Percentiles rank a stretch among this genome's conserved stretches.
These are phyloP conservation scores for Bombus impatiens DNA, from an alignment of 1,140 invertebrate genomes.

Conservation along the genomic window DNA sequence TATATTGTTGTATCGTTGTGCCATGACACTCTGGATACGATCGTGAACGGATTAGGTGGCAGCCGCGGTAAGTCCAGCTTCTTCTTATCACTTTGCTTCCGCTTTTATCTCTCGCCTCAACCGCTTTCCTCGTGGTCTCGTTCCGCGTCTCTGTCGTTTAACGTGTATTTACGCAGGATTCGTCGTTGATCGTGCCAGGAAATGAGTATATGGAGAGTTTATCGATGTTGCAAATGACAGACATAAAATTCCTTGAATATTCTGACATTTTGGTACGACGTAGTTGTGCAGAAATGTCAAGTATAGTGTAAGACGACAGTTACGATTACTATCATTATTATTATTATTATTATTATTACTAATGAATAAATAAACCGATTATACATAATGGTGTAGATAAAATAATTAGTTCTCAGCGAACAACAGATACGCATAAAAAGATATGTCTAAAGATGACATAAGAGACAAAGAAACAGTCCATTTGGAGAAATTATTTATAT, in stretches of 20 bases:
- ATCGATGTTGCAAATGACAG: not conserved
- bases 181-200: no score
- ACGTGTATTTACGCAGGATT: not conserved
- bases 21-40: constrained; percentile 63
- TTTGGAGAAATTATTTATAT: not conserved
- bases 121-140: not conserved
- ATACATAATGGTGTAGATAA: not conserved
- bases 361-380: not conserved
- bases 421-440: no score
- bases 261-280: not conserved
- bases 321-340: not conserved
- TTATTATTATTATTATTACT: not conserved
- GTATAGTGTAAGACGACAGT: not conserved
- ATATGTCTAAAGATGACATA: no score
- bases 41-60: constrained; percentile 66
- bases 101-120: not conserved
- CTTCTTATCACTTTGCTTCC: not conserved
- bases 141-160: not conserved
- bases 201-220: not conserved
- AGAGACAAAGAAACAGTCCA: not conserved
- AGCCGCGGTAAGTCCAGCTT: constrained; percentile 39
- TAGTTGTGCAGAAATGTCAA: not conserved
- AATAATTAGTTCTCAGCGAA: no score
- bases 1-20: constrained; percentile 57
- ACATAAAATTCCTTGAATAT: not conserved